Evolutionary conservation across 2,888 invertebrate species (phyloP).

Genomic region (Drosophila imparisetae): DNA sequence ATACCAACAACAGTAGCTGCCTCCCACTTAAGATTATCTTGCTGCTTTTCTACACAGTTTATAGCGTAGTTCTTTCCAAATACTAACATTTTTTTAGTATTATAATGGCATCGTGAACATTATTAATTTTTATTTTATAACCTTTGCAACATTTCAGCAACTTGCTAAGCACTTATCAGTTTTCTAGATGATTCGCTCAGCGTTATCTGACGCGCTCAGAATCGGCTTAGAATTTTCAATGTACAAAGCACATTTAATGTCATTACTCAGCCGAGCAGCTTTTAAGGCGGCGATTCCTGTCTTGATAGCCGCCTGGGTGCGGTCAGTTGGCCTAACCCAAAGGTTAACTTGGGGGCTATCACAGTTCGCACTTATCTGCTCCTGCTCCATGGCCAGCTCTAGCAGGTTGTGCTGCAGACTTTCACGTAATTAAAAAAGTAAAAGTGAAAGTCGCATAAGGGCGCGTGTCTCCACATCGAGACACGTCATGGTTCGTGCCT

Average conservation of each 20-base stretch:
- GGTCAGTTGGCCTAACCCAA: slow-evolving; percentile 43
- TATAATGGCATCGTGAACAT: neutral
- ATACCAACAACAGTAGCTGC: neutral
- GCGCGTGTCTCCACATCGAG: slow-evolving; percentile 20
- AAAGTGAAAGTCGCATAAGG: slow-evolving; percentile 25
- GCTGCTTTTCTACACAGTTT: neutral
- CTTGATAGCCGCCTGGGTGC: slow-evolving; percentile 61
- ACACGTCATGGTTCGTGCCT: slow-evolving; percentile 70
- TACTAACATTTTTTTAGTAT: neutral
- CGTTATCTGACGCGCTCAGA: slow-evolving; percentile 35
- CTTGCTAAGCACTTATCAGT: slow-evolving; percentile 1
- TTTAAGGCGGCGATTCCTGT: slow-evolving; percentile 30
- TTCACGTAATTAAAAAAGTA: slow-evolving; percentile 69
- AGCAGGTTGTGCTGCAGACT: slow-evolving; percentile 44
- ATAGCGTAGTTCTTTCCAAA: neutral
- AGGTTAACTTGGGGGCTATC: slow-evolving; percentile 47
- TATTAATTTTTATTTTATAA: neutral
- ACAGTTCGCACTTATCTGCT: slow-evolving; percentile 55
- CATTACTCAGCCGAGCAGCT: slow-evolving; percentile 30
- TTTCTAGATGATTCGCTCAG: slow-evolving; percentile 11
- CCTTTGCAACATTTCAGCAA: slow-evolving; percentile 1
- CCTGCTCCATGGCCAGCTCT: neutral
- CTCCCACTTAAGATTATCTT: neutral
- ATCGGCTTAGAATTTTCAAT: slow-evolving; percentile 1
- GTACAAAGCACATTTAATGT: slow-evolving; percentile 15